Percentiles rank a stretch among this genome's conserved stretches.
phyloP scores from a whole-genome alignment of 1,140 invertebrate species.

The Bombus waltoni region DNA sequence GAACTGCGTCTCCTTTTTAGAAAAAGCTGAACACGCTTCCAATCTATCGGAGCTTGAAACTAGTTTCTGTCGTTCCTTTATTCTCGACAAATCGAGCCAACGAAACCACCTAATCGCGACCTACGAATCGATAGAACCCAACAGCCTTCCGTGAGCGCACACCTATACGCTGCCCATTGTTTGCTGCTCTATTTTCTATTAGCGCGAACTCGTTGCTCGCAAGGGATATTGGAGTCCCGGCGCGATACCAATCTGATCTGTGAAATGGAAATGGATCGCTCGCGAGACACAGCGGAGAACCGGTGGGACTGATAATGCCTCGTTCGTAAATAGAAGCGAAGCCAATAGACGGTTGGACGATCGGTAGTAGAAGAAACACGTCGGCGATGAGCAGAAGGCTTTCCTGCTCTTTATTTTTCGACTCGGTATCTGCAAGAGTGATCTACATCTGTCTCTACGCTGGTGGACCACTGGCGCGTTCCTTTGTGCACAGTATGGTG shows the following conservation, averaged over 20 bases:
- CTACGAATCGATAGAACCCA: background rate
- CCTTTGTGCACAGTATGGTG: conserved; percentile 61
- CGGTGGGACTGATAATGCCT: conserved; percentile 23
- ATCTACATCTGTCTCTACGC: conserved; percentile 44
- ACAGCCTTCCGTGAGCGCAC: background rate
- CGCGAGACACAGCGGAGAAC: conserved; percentile 28
- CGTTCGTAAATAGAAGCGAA: conserved; percentile 32
- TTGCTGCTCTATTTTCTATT: conserved; percentile 31
- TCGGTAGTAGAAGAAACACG: background rate
- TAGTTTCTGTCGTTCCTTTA: background rate
- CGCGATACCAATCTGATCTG: conserved; percentile 40
- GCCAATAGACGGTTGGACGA: conserved; percentile 5
- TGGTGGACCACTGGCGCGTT: conserved; percentile 11
- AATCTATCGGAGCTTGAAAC: too few species aligned
- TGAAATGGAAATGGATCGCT: conserved; percentile 31
- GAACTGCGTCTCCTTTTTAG: background rate
- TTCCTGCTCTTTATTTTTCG: conserved; percentile 4
- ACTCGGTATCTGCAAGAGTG: conserved; percentile 17
- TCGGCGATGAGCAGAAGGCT: conserved; percentile 21
- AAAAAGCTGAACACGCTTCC: too few species aligned
- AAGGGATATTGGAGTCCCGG: conserved; percentile 9
- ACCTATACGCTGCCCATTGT: background rate
- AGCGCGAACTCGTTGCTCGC: conserved; percentile 2
- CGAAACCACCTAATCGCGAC: conserved; percentile 5
- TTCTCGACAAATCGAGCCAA: background rate